Evolutionary conservation across 37 sponge, comb jelly and placozoan species (phyloP).

Genomic region (Hormiphora californensis): DNA sequence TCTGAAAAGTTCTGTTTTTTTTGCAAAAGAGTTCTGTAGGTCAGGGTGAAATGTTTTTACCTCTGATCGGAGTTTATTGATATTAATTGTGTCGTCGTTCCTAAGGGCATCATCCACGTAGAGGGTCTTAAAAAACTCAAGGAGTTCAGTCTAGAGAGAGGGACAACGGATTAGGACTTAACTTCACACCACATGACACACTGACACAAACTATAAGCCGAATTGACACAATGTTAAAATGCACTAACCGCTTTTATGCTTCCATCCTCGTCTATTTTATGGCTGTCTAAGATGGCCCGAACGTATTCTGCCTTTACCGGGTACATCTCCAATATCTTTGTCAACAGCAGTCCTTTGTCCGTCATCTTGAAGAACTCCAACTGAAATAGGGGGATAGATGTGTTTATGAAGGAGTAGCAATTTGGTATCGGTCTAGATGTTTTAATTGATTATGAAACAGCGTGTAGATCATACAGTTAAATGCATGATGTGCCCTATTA

Average conservation of each 20-base stretch:
- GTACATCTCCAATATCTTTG: conserved; percentile 50
- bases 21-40: not conserved
- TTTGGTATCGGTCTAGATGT: no score
- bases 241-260: conserved; percentile 26
- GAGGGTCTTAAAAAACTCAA: conserved; percentile 43
- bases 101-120: conserved; percentile 44
- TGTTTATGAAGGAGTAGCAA: no score
- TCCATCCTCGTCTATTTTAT: conserved; percentile 45
- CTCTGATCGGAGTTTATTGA: conserved; percentile 43
- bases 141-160: conserved; percentile 27
- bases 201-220: not conserved
- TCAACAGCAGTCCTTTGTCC: conserved; percentile 21
- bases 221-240: not conserved
- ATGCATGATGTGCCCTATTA: no score
- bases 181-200: not conserved
- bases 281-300: conserved; percentile 21
- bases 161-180: not conserved
- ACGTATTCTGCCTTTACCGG: conserved; percentile 48
- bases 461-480: no score
- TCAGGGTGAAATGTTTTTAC: not conserved
- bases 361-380: conserved; percentile 51
- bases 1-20: not conserved
- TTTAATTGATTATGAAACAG: no score
- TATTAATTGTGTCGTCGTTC: conserved; percentile 35
- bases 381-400: not conserved